Conservation (phyloP, 2,888 invertebrate genomes). For the Cepaea hortensis region DNA sequence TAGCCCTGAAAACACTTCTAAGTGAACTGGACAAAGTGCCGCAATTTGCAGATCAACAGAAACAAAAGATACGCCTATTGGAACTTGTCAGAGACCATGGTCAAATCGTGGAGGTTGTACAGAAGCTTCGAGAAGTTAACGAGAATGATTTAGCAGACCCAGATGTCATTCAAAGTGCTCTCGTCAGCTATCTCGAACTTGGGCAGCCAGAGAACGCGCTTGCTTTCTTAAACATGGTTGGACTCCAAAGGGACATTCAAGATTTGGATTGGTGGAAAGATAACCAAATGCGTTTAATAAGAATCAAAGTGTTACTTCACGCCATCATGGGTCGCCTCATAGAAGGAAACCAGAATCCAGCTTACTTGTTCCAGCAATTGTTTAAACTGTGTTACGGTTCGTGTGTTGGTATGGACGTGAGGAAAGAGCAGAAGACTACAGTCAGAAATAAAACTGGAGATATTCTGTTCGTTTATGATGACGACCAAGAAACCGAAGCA, state of each 20-base stretch:
- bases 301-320: not conserved
- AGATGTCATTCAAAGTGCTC: not conserved
- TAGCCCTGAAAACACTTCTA: not conserved
- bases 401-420: not conserved
- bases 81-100: conserved; percentile 1
- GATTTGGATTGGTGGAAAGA: not conserved
- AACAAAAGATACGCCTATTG: not conserved
- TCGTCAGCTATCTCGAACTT: conserved; percentile 1
- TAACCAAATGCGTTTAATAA: not conserved
- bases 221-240: conserved; percentile 1
- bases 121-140: not conserved
- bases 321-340: not conserved
- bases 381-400: not conserved
- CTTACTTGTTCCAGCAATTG: conserved; percentile 1
- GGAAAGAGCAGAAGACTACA: not conserved
- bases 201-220: conserved; percentile 21
- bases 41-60: not conserved
- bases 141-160: conserved; percentile 1
- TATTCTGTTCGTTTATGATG: conserved; percentile 2
- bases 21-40: not conserved
- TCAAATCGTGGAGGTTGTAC: not conserved
- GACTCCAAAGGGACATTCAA: not conserved
- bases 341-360: not conserved
- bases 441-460: not conserved
- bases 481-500: not conserved